A percentile compares a stretch with the other conserved stretches of the same genome.
These are phyloP conservation scores for Phycodurus eques DNA, from an alignment of 2,113 vertebrate genomes.

Conservation along the genomic window DNA sequence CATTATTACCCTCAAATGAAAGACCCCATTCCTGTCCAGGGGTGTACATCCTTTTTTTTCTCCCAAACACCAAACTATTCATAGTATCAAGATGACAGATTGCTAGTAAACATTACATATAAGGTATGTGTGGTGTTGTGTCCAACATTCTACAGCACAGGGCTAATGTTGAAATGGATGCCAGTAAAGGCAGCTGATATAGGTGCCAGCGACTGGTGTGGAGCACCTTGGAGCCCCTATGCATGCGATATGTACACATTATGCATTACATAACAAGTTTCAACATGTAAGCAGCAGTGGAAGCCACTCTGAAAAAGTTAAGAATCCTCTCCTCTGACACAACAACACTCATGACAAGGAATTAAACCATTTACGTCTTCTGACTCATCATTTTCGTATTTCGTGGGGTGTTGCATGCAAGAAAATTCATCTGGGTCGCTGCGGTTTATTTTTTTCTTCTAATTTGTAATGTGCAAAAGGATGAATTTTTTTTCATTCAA, in stretches of 20 bases:
- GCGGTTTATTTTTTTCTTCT: neutral
- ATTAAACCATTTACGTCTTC: neutral
- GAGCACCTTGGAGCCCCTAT: constrained; percentile 11
- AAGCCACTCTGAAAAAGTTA: constrained; percentile 7
- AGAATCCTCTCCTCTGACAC: constrained; percentile 6
- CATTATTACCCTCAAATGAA: constrained; percentile 6
- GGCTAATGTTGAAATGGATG: neutral
- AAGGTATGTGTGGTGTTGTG: neutral
- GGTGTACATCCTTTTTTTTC: neutral
- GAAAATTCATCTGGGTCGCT: neutral
- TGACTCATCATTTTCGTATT: neutral
- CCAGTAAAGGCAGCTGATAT: constrained; percentile 11
- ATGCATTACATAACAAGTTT: constrained; percentile 35
- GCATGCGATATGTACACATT: constrained; percentile 17
- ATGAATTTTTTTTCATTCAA: no score
- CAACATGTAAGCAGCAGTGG: constrained; percentile 30
- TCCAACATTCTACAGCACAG: neutral
- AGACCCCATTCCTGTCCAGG: neutral
- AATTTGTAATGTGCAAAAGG: no score
- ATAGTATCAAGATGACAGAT: no score
- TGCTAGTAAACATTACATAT: no score
- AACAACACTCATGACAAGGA: neutral
- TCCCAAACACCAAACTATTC: no score
- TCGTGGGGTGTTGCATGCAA: neutral
- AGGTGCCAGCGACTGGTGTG: neutral